Percentiles rank a stretch among this genome's conserved stretches.
Evolutionary conservation across 2,888 invertebrate species (phyloP).

Genomic region (Sarcophaga subvicina): DNA sequence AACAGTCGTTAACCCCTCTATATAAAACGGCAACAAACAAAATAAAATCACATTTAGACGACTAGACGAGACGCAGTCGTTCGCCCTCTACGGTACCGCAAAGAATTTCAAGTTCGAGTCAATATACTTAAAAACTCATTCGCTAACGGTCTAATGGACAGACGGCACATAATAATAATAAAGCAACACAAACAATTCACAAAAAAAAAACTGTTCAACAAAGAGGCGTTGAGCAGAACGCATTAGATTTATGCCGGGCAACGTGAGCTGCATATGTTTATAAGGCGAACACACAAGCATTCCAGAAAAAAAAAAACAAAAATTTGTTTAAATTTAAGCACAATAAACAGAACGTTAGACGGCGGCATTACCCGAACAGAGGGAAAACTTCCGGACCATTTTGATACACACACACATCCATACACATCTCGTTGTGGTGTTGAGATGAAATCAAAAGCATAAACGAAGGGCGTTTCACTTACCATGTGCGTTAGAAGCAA

Average conservation of each 20-base stretch:
- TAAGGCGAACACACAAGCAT: constrained; percentile 68
- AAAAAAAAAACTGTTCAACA: constrained; percentile 41
- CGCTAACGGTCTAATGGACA: constrained; percentile 28
- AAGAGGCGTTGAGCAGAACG: constrained; percentile 75
- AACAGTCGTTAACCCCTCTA: constrained; percentile 27
- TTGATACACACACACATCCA: constrained; percentile 20
- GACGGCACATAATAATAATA: constrained; percentile 64
- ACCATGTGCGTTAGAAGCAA: constrained; percentile 19
- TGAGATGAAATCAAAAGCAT: constrained; percentile 76
- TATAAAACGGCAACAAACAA: constrained; percentile 42
- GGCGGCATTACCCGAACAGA: constrained; percentile 63
- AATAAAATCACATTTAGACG: constrained; percentile 65
- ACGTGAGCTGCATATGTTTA: constrained; percentile 81
- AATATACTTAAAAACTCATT: constrained; percentile 42
- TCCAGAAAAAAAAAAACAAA: constrained; percentile 11
- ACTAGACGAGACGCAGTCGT: constrained; percentile 61
- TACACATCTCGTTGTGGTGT: background rate
- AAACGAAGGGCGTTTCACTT: constrained; percentile 74
- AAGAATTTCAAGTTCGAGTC: constrained; percentile 16
- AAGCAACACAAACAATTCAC: constrained; percentile 56
- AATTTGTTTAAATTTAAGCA: constrained; percentile 17
- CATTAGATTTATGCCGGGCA: constrained; percentile 80
- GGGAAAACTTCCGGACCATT: constrained; percentile 67
- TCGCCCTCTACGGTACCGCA: constrained; percentile 46
- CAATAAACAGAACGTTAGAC: constrained; percentile 30